Conservation (phyloP, 2,113 vertebrate genomes). For the Ciconia maguari region DNA sequence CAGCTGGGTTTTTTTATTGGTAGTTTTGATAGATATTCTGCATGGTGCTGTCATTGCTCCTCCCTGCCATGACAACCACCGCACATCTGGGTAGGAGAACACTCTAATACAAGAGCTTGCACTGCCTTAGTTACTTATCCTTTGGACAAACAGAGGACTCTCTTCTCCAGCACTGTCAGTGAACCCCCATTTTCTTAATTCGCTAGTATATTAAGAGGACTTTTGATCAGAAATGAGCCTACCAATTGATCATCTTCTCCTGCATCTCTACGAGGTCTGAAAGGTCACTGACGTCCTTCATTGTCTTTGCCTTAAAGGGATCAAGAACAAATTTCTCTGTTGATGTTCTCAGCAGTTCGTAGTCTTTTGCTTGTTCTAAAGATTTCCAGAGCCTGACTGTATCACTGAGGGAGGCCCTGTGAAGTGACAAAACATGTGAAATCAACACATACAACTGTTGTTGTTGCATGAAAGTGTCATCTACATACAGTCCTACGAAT, state of each 20-base stretch:
- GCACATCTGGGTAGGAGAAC: accelerated
- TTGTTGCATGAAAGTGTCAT: neutral
- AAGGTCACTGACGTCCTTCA: constrained; percentile 84
- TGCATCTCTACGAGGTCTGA: constrained; percentile 82
- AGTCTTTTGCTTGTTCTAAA: constrained; percentile 71
- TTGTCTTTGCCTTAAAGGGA: constrained; percentile 84
- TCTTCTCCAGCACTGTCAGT: neutral
- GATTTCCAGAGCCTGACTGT: constrained; percentile 84
- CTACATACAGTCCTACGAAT: neutral
- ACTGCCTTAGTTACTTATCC: neutral
- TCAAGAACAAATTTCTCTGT: constrained; percentile 85
- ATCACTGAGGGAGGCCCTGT: constrained; percentile 85
- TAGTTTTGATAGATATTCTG: neutral
- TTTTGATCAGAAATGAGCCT: neutral
- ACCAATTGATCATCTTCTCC: constrained; percentile 76
- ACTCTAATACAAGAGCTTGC: neutral
- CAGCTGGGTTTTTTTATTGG: neutral
- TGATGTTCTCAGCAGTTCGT: constrained; percentile 64
- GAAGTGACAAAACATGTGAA: neutral
- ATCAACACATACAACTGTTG: neutral
- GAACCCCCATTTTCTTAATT: neutral
- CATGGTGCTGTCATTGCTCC: neutral
- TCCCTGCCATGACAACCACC: neutral
- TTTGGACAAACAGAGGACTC: neutral
- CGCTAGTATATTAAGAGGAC: neutral